Conservation (phyloP, 2,113 vertebrate genomes). For the Etheostoma cragini region DNA sequence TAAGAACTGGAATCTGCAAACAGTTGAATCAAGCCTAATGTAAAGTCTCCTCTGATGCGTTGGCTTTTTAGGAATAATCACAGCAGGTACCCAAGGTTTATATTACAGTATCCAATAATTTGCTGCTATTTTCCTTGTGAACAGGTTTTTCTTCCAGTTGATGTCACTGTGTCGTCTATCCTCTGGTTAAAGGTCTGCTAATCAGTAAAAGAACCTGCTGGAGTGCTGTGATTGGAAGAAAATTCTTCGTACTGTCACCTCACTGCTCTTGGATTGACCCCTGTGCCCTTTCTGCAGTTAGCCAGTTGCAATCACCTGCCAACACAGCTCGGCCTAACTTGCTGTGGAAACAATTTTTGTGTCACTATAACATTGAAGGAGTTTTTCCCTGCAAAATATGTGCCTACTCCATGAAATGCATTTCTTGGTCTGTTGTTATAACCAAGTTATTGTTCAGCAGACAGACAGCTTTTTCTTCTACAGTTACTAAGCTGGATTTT, state of each 20-base stretch:
- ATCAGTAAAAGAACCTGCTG: conserved; percentile 51
- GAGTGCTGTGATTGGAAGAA: conserved; percentile 45
- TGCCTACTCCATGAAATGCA: background rate
- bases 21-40: background rate
- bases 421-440: background rate
- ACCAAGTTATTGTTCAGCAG: conserved; percentile 2
- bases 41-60: background rate
- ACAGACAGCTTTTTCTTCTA: background rate
- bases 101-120: conserved; percentile 10
- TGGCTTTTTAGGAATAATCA: conserved; percentile 21
- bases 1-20: background rate
- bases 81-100: conserved; percentile 6
- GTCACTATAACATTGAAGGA: conserved; percentile 19
- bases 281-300: conserved; percentile 15
- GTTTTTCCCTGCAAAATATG: conserved; percentile 1
- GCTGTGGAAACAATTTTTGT: conserved; percentile 33
- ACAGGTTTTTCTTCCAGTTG: conserved; percentile 13
- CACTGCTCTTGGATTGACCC: conserved; percentile 31
- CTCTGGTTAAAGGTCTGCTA: conserved; percentile 44
- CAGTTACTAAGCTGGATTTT: background rate
- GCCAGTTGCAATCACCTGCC: conserved; percentile 30
- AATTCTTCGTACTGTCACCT: conserved; percentile 36
- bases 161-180: conserved; percentile 32
- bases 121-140: conserved; percentile 7
- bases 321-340: conserved; percentile 16